Evolutionary conservation across 2,797 vertebrate genomes (phyloP).

Genomic region (Sebastes melanostomus): DNA sequence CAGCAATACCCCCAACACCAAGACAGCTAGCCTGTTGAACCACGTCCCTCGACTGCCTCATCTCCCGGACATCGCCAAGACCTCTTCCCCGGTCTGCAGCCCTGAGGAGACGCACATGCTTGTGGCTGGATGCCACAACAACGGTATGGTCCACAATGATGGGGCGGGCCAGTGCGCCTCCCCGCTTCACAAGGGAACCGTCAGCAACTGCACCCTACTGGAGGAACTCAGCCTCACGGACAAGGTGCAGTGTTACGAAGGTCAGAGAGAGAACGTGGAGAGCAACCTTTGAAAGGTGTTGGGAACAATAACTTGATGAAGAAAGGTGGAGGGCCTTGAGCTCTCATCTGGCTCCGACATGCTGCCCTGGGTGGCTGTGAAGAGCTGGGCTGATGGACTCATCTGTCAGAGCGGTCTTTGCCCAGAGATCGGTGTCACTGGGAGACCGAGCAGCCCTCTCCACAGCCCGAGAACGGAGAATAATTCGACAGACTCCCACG

Average conservation of each 20-base stretch:
- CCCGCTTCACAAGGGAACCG: conserved; percentile 49
- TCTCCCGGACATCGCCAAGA: conserved; percentile 68
- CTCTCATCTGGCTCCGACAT: conserved; percentile 16
- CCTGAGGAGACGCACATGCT: conserved; percentile 85
- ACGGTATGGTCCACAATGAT: conserved; percentile 61
- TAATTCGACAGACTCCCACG: neutral
- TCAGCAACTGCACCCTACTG: conserved; percentile 48
- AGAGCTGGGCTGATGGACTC: conserved; percentile 27
- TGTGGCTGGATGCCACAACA: conserved; percentile 75
- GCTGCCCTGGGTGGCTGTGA: conserved; percentile 29
- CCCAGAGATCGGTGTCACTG: conserved; percentile 20
- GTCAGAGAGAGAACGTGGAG: conserved; percentile 72
- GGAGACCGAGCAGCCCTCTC: conserved; percentile 24
- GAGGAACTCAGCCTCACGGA: conserved; percentile 76
- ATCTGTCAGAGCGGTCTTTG: conserved; percentile 21
- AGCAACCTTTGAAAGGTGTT: conserved; percentile 79
- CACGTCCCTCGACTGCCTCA: conserved; percentile 62
- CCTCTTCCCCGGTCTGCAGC: conserved; percentile 50
- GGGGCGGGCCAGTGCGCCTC: conserved; percentile 38
- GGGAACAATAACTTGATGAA: neutral
- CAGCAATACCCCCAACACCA: conserved; percentile 82
- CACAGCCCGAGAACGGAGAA: conserved; percentile 32
- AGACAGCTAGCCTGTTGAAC: conserved; percentile 72
- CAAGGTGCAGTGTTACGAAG: conserved; percentile 71
- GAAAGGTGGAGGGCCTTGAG: conserved; percentile 7